Conservation (phyloP, 2,888 invertebrate species). For the Thera britannica region DNA sequence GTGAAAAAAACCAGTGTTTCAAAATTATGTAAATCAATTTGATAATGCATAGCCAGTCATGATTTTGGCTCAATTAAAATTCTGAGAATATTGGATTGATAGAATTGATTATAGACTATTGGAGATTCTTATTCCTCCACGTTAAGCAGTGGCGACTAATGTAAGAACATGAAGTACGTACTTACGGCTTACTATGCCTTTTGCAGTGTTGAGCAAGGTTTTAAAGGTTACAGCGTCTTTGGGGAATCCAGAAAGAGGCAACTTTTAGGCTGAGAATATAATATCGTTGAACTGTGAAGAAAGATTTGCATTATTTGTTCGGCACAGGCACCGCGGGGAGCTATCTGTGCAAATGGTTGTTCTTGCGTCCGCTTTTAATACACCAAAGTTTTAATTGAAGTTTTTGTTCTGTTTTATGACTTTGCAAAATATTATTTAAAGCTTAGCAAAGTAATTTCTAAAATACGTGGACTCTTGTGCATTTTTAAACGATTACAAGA, state of each 20-base stretch:
- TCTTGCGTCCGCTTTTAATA: constrained; percentile 23
- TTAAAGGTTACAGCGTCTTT: constrained; percentile 33
- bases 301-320: constrained; percentile 43
- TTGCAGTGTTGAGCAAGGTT: constrained; percentile 20
- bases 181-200: background rate
- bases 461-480: background rate
- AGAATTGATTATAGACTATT: too few relatives aligned
- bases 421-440: constrained; percentile 2
- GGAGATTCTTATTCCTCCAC: too few relatives aligned
- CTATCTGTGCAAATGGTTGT: constrained; percentile 21
- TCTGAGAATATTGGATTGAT: too few relatives aligned
- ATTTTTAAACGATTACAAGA: too few relatives aligned
- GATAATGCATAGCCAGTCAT: too few relatives aligned
- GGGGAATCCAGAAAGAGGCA: constrained; percentile 36
- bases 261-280: constrained; percentile 53
- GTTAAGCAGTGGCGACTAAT: too few relatives aligned
- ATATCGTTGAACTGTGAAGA: constrained; percentile 51
- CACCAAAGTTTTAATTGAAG: constrained; percentile 28
- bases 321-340: constrained; percentile 29
- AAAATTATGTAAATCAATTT: too few relatives aligned
- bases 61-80: too few relatives aligned
- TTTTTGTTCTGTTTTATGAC: constrained; percentile 20
- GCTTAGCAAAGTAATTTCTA: background rate
- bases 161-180: background rate
- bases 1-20: background rate